A percentile compares a stretch with the other conserved stretches of the same genome.
Conservation (phyloP, 2,888 invertebrate genomes). For the Scotopteryx bipunctaria region DNA sequence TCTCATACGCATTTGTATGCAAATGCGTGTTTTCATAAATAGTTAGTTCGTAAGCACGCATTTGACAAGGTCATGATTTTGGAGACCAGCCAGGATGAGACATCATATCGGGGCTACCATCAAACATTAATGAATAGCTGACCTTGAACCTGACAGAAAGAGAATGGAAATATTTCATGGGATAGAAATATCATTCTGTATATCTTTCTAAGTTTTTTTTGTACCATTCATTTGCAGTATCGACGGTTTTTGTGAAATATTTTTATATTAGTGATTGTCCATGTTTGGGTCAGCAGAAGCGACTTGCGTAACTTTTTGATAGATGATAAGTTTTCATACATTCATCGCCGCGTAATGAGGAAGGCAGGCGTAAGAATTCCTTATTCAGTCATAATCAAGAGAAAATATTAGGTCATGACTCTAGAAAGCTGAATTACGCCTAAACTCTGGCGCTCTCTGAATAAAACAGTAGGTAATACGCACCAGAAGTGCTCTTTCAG, state of each 20-base stretch:
- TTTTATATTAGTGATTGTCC: not conserved
- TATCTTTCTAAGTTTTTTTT: not conserved
- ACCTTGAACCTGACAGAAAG: slow-evolving; percentile 26
- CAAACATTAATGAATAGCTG: slow-evolving; percentile 42
- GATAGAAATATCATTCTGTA: slow-evolving; percentile 6
- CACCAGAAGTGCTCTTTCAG: not conserved
- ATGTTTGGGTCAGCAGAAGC: not conserved
- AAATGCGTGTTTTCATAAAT: slow-evolving; percentile 70
- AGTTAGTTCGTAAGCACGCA: slow-evolving; percentile 58
- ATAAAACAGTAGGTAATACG: slow-evolving; percentile 13
- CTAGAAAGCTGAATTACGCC: not conserved
- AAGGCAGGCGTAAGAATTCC: too few relatives aligned
- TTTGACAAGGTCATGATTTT: slow-evolving; percentile 66
- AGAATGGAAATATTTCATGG: slow-evolving; percentile 14
- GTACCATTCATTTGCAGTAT: not conserved
- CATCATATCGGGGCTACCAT: slow-evolving; percentile 49
- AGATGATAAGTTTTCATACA: not conserved
- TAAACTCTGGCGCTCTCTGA: slow-evolving; percentile 1
- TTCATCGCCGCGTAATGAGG: not conserved
- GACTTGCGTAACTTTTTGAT: not conserved
- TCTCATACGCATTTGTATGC: slow-evolving; percentile 60
- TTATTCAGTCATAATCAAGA: too few relatives aligned
- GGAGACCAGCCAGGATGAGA: slow-evolving; percentile 63
- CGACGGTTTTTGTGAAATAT: not conserved
- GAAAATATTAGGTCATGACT: too few relatives aligned